Conservation (phyloP, 2,888 invertebrate genomes). For the Meiosimyza decipiens region DNA sequence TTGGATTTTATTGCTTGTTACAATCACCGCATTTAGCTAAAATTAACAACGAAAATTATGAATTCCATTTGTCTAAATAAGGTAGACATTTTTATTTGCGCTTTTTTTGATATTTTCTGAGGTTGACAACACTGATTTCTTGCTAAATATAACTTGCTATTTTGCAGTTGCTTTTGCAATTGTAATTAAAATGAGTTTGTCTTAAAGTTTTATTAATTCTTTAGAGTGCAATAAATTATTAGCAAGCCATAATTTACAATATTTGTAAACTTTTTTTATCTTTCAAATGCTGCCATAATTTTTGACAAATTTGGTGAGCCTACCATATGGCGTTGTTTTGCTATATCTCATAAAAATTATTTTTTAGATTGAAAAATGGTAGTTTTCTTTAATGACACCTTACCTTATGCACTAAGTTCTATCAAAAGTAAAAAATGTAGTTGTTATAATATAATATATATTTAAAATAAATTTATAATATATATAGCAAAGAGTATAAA, state of each 20-base stretch:
- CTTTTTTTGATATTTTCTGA: conserved; percentile 10
- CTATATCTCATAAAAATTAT: not conserved
- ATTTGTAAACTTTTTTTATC: not conserved
- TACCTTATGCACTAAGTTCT: too few species aligned
- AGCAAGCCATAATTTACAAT: not conserved
- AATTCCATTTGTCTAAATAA: conserved; percentile 31
- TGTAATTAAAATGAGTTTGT: not conserved
- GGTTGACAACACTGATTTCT: conserved; percentile 12
- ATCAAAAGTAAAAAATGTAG: too few species aligned
- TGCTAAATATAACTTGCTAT: not conserved
- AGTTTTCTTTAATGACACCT: too few species aligned
- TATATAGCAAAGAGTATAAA: too few species aligned
- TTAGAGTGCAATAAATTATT: conserved; percentile 1
- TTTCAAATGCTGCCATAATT: not conserved
- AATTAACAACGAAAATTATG: conserved; percentile 22
- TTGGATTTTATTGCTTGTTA: conserved; percentile 63
- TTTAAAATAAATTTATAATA: too few species aligned
- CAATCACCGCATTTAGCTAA: conserved; percentile 31
- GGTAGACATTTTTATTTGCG: not conserved
- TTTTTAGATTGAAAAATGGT: too few species aligned
- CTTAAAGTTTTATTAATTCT: not conserved
- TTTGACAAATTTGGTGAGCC: not conserved
- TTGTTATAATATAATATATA: too few species aligned
- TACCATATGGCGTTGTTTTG: not conserved
- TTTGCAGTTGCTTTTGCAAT: conserved; percentile 10